A percentile compares a stretch with the other conserved stretches of the same genome.
phyloP scores from a whole-genome alignment of 2,797 vertebrate species.

The Acomys russatus region DNA sequence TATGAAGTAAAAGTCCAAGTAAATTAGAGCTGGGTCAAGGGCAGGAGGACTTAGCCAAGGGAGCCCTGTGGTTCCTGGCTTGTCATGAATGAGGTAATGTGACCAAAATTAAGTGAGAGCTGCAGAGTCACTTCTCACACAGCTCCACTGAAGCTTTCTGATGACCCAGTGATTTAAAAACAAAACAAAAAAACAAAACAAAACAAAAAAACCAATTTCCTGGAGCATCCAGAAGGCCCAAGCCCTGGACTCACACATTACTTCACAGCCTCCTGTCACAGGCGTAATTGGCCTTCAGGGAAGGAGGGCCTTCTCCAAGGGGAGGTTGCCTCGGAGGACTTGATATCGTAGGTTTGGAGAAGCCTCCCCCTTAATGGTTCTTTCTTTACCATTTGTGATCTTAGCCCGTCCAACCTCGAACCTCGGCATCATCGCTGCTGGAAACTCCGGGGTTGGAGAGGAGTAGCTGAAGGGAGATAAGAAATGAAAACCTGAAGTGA shows the following conservation, averaged over 20 bases:
- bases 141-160: slow-evolving; percentile 79
- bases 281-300: slow-evolving; percentile 35
- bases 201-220: slow-evolving; percentile 57
- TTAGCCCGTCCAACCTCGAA: slow-evolving; percentile 6
- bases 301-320: not conserved
- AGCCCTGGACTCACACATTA: slow-evolving; percentile 60
- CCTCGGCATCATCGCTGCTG: not conserved
- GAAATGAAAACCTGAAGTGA: slow-evolving; percentile 38
- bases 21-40: slow-evolving; percentile 80
- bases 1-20: slow-evolving; percentile 63
- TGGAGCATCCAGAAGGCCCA: slow-evolving; percentile 61
- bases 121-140: slow-evolving; percentile 78
- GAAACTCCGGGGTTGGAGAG: slow-evolving; percentile 5
- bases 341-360: not conserved
- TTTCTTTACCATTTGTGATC: not conserved
- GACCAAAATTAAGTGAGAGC: slow-evolving; percentile 76
- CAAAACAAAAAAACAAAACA: too few relatives aligned
- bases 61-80: slow-evolving; percentile 69
- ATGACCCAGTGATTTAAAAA: slow-evolving; percentile 73
- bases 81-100: slow-evolving; percentile 84
- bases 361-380: not conserved
- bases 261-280: slow-evolving; percentile 38
- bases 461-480: not conserved
- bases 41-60: slow-evolving; percentile 58
- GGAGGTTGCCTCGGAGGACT: not conserved